A percentile compares a stretch with the other conserved stretches of the same genome.
phyloP scores from a whole-genome alignment of 2,113 vertebrate genomes.

The Scytalopus superciliaris region DNA sequence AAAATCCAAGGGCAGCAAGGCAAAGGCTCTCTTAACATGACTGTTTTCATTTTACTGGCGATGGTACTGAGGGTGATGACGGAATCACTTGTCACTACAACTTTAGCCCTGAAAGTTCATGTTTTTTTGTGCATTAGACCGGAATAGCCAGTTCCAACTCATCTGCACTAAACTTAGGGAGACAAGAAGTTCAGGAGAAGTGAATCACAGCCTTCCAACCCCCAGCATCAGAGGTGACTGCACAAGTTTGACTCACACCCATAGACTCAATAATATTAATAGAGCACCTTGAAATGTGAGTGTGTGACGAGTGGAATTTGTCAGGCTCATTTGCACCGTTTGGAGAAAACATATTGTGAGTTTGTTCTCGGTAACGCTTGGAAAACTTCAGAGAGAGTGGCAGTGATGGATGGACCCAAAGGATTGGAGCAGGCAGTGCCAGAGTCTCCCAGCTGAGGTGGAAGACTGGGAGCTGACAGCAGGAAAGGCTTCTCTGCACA shows the following conservation, averaged over 20 bases:
- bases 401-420: not conserved
- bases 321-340: not conserved
- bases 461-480: not conserved
- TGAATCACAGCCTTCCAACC: not conserved
- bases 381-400: not conserved
- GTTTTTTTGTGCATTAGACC: not conserved
- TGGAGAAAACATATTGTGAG: not conserved
- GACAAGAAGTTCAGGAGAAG: not conserved
- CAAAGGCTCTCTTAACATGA: accelerated
- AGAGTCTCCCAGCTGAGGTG: not conserved
- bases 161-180: accelerated
- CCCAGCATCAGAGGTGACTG: not conserved
- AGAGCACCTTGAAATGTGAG: not conserved
- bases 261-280: accelerated
- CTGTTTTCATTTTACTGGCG: not conserved
- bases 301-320: not conserved
- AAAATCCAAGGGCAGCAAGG: not conserved
- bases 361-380: not conserved
- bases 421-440: not conserved
- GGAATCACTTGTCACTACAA: not conserved
- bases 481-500: not conserved
- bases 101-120: not conserved
- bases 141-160: not conserved
- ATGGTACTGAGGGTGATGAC: not conserved
- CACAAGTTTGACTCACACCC: not conserved